Evolutionary conservation across 2,113 vertebrate genomes (phyloP).

Genomic region (Meleagris gallopavo): DNA sequence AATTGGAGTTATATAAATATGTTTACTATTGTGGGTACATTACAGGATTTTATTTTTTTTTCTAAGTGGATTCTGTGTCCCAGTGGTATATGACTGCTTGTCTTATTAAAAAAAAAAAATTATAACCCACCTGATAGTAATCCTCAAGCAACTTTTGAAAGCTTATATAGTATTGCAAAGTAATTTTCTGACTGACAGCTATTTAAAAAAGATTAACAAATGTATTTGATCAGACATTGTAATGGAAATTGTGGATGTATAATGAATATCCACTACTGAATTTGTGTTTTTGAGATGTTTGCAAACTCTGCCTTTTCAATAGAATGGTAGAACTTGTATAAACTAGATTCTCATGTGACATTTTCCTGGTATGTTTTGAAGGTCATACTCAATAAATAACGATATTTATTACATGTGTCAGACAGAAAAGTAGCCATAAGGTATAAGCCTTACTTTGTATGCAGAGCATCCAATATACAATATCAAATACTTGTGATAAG

Average conservation of each 20-base stretch:
- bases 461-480: background rate
- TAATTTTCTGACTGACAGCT: slow-evolving; percentile 23
- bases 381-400: background rate
- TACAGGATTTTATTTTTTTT: background rate
- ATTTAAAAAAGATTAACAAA: slow-evolving; percentile 13
- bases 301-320: background rate
- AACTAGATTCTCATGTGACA: background rate
- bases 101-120: background rate
- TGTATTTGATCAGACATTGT: background rate
- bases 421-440: background rate
- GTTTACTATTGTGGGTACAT: background rate
- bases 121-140: background rate
- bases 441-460: background rate
- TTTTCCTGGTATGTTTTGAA: background rate
- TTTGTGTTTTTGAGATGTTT: background rate
- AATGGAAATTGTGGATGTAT: too few species aligned
- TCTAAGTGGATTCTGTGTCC: background rate
- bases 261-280: background rate
- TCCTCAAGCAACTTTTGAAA: background rate
- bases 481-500: background rate
- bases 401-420: background rate
- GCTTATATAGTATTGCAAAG: slow-evolving; percentile 9
- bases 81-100: background rate
- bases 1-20: background rate
- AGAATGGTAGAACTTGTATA: background rate